Evolutionary conservation across 1,140 invertebrate genomes (phyloP).

Genomic region (Zaprionus inermis): DNA sequence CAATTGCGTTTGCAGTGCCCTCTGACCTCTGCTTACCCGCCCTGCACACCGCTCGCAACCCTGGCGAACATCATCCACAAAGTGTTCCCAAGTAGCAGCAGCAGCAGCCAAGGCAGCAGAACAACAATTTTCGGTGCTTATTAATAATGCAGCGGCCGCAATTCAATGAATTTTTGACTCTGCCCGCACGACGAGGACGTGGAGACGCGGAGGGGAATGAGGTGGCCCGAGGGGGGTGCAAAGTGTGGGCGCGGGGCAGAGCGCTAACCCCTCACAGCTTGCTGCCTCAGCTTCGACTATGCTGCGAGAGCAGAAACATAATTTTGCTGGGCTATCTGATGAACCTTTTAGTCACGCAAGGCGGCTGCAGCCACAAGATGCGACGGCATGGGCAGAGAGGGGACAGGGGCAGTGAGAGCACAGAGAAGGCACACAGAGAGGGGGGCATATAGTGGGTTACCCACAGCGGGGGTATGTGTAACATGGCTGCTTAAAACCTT

Average conservation of each 20-base stretch:
- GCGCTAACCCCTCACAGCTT: background rate
- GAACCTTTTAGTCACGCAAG: constrained; percentile 74
- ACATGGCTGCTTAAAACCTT: constrained; percentile 78
- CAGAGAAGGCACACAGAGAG: too few relatives aligned
- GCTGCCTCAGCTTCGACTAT: background rate
- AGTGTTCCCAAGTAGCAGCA: constrained; percentile 47
- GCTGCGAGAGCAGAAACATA: constrained; percentile 56
- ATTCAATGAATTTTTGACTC: constrained; percentile 83
- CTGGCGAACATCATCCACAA: constrained; percentile 37
- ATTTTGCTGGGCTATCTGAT: constrained; percentile 73
- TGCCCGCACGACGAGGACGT: constrained; percentile 28
- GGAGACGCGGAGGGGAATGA: background rate
- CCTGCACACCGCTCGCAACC: too few relatives aligned
- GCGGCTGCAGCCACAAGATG: background rate
- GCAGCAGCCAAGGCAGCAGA: constrained; percentile 41
- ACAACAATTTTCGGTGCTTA: constrained; percentile 74
- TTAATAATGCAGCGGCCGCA: constrained; percentile 82
- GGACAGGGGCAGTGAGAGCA: background rate
- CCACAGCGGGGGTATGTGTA: constrained; percentile 27
- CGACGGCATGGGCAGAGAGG: background rate
- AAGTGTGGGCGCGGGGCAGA: background rate
- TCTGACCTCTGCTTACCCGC: background rate
- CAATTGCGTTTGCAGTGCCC: constrained; percentile 58
- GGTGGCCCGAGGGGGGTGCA: background rate
- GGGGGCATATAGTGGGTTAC: background rate